Evolutionary conservation across 2,113 vertebrate species (phyloP).

Genomic region (Haemorhous mexicanus): DNA sequence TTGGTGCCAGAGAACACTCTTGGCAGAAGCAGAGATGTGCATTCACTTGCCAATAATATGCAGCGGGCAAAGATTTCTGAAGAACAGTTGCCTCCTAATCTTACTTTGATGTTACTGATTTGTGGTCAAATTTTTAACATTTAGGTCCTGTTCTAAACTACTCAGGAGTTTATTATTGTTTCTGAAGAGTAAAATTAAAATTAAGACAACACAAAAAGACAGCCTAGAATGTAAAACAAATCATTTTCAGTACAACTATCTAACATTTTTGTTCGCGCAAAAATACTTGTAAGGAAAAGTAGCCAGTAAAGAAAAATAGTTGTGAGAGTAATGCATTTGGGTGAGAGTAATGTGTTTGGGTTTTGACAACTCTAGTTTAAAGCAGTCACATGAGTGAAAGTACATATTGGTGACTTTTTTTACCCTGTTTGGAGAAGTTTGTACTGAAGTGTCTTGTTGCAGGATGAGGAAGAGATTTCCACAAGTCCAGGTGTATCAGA

Average conservation of each 20-base stretch:
- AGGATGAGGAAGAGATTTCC: constrained; percentile 94
- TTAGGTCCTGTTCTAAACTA: not conserved
- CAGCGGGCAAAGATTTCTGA: not conserved
- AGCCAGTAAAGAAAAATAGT: not conserved
- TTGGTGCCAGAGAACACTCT: not conserved
- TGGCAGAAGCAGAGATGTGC: constrained; percentile 21
- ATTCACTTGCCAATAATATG: not conserved
- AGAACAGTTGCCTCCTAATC: not conserved
- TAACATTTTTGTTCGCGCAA: not conserved
- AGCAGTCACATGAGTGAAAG: not conserved
- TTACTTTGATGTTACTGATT: not conserved
- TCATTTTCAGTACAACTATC: not conserved
- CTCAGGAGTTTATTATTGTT: not conserved
- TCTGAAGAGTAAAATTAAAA: not conserved
- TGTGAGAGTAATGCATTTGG: not conserved
- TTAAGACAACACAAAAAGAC: not conserved
- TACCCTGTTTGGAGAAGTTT: not conserved
- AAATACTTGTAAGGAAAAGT: not conserved
- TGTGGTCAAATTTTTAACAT: not conserved
- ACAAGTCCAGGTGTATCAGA: constrained; percentile 94
- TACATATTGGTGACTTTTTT: not conserved
- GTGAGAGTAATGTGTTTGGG: not conserved
- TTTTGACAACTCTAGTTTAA: not conserved
- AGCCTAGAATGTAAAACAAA: not conserved
- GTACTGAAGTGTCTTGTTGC: constrained; percentile 16